phyloP scores from a whole-genome alignment of 2,113 vertebrate species.

The Hemiscyllium ocellatum region DNA sequence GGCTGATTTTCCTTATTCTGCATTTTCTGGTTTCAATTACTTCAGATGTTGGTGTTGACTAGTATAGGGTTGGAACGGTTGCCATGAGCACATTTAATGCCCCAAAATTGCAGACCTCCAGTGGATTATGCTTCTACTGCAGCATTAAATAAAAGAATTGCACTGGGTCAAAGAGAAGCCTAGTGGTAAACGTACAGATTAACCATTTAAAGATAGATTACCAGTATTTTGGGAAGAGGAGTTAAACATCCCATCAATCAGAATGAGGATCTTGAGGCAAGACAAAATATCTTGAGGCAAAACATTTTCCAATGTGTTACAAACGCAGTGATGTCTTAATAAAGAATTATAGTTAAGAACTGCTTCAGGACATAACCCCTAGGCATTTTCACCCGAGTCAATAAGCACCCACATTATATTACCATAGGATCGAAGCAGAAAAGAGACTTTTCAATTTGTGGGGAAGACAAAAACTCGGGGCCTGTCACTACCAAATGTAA shows the following conservation, averaged over 20 bases:
- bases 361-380: neutral
- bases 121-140: neutral
- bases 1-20: neutral
- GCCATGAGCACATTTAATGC: neutral
- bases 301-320: no score
- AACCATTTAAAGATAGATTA: neutral
- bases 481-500: neutral
- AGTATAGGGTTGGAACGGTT: neutral
- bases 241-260: no score
- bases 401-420: neutral
- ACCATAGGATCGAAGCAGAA: neutral
- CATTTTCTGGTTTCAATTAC: neutral
- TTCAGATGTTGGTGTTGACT: neutral
- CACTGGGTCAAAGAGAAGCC: neutral
- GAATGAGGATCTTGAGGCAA: no score
- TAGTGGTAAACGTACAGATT: neutral
- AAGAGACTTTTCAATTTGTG: neutral
- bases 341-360: neutral
- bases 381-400: neutral
- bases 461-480: neutral
- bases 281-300: no score
- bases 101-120: neutral
- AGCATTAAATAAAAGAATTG: neutral
- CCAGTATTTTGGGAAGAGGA: neutral
- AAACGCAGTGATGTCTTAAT: no score